Conservation (phyloP, 2,113 vertebrate genomes). For the Dromaius novaehollandiae region DNA sequence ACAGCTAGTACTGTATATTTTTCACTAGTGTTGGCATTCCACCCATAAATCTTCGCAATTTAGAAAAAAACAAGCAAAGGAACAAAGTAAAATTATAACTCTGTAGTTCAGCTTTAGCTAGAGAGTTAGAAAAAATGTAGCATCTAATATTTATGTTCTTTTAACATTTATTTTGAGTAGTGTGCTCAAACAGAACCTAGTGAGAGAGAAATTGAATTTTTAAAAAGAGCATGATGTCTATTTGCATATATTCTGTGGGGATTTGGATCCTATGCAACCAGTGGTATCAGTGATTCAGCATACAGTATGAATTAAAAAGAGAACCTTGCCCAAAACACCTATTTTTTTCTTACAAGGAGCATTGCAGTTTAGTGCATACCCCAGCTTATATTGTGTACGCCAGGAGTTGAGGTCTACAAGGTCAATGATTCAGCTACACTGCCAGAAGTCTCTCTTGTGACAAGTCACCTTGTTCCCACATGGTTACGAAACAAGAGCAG, state of each 20-base stretch:
- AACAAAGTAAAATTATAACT: background rate
- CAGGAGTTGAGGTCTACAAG: background rate
- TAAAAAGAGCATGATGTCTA: background rate
- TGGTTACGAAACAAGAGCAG: slow-evolving; percentile 5
- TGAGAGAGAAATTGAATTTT: background rate
- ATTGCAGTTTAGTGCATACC: background rate
- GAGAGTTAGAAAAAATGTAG: background rate
- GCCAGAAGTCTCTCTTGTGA: background rate
- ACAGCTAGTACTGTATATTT: background rate
- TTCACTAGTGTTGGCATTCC: background rate
- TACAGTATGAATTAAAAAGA: background rate
- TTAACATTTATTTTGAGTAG: background rate
- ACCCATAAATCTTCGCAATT: background rate
- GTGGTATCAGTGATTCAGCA: background rate
- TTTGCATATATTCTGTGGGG: background rate
- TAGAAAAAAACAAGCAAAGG: background rate
- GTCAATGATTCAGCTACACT: background rate
- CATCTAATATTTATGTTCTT: background rate
- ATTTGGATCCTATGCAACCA: background rate
- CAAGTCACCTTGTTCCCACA: background rate
- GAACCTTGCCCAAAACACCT: background rate
- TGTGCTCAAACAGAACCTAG: background rate
- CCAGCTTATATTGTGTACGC: background rate
- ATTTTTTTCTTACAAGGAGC: background rate
- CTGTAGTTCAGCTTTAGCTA: background rate